A percentile compares a stretch with the other conserved stretches of the same genome.
Conservation (phyloP, 1,140 invertebrate genomes). For the Drosophila setifemur region DNA sequence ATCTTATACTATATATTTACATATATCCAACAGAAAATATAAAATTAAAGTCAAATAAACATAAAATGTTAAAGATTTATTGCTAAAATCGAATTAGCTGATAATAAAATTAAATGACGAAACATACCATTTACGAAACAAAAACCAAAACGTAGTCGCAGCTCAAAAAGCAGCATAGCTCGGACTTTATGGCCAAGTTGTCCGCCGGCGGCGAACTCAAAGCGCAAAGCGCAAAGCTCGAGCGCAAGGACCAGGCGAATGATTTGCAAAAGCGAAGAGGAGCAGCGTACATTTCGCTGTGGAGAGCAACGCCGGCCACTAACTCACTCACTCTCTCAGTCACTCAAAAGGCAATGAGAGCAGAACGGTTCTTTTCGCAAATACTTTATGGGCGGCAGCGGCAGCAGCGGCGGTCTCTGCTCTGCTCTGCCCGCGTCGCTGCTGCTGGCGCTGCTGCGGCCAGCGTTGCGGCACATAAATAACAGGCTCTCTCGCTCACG, state of each 20-base stretch:
- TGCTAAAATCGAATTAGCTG: not conserved
- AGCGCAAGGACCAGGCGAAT: too few species aligned
- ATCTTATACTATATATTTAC: too few species aligned
- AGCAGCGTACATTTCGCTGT: slow-evolving; percentile 29
- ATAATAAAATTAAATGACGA: not conserved
- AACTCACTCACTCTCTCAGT: slow-evolving; percentile 49
- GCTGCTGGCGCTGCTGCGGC: slow-evolving; percentile 4
- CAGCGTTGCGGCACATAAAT: slow-evolving; percentile 31
- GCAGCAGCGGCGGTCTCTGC: too few species aligned
- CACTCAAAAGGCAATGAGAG: slow-evolving; percentile 53
- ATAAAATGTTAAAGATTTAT: too few species aligned
- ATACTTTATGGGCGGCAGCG: slow-evolving; percentile 76
- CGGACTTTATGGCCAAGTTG: too few species aligned
- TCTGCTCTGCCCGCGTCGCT: slow-evolving; percentile 2
- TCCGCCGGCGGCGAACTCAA: too few species aligned
- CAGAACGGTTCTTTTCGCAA: slow-evolving; percentile 62
- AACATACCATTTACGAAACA: not conserved
- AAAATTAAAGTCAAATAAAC: too few species aligned
- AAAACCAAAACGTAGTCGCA: not conserved
- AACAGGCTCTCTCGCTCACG: slow-evolving; percentile 36
- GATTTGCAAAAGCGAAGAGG: too few species aligned
- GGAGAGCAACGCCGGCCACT: slow-evolving; percentile 20
- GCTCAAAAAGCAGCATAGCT: not conserved
- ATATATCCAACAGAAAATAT: not conserved
- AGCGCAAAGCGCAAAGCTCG: too few species aligned